Conservation (phyloP, 2,797 vertebrate species). For the Todus mexicanus region DNA sequence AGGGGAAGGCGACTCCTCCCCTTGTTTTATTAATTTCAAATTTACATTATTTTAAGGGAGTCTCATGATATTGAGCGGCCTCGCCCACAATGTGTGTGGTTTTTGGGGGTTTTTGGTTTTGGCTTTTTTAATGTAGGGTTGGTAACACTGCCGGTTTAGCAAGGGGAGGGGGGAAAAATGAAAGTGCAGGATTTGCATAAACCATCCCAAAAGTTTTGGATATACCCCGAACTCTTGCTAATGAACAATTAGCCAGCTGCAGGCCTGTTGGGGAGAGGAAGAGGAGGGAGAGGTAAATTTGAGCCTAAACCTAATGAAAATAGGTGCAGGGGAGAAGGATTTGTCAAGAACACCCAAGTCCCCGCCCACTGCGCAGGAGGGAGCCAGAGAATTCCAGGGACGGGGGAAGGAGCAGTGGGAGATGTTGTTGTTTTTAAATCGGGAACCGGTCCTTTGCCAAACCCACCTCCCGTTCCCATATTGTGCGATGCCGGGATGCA, state of each 20-base stretch:
- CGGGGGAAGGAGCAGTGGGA: conserved; percentile 44
- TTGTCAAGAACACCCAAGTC: conserved; percentile 32
- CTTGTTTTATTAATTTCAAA: background rate
- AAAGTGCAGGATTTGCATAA: conserved; percentile 49
- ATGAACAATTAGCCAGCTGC: conserved; percentile 46
- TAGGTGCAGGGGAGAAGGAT: background rate
- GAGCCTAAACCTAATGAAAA: conserved; percentile 24
- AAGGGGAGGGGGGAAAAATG: background rate
- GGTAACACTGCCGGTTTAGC: conserved; percentile 23
- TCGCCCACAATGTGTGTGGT: conserved; percentile 65
- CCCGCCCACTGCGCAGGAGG: conserved; percentile 51
- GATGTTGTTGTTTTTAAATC: conserved; percentile 48
- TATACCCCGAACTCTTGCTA: background rate
- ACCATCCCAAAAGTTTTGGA: conserved; percentile 35
- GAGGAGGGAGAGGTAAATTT: conserved; percentile 40
- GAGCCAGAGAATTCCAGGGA: conserved; percentile 32
- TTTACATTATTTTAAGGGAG: conserved; percentile 46
- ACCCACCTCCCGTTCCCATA: conserved; percentile 67
- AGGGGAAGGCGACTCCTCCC: background rate
- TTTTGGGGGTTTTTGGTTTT: conserved; percentile 35
- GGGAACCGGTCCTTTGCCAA: conserved; percentile 62
- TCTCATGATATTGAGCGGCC: conserved; percentile 40
- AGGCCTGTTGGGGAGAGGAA: conserved; percentile 24
- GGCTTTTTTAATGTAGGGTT: background rate
- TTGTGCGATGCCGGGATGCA: conserved; percentile 53